Conservation (phyloP, 2,888 invertebrate species). For the Lydus trimaculatus region DNA sequence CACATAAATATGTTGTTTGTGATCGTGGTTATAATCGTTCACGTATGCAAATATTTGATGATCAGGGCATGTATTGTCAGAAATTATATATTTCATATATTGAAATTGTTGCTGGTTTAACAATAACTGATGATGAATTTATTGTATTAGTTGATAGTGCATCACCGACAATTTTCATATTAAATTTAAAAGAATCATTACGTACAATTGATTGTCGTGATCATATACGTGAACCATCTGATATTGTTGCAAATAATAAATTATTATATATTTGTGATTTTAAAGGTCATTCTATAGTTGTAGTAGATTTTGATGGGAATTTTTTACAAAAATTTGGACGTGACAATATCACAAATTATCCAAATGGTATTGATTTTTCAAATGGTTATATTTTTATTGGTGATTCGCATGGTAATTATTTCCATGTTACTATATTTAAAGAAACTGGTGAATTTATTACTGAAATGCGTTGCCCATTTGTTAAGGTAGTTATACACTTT, state of each 20-base stretch:
- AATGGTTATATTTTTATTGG: slow-evolving; percentile 96
- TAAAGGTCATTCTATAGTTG: slow-evolving; percentile 97
- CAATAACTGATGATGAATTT: slow-evolving; percentile 89
- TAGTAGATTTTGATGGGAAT: slow-evolving; percentile 90
- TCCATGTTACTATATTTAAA: slow-evolving; percentile 95
- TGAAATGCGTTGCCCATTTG: slow-evolving; percentile 97
- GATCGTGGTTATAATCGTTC: slow-evolving; percentile 96
- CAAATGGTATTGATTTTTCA: slow-evolving; percentile 97
- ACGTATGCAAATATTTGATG: slow-evolving; percentile 97
- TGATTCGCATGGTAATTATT: slow-evolving; percentile 97
- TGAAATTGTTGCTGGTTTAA: slow-evolving; percentile 92
- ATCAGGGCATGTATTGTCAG: slow-evolving; percentile 92
- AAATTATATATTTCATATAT: slow-evolving; percentile 91
- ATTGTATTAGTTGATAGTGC: slow-evolving; percentile 98
- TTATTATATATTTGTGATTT: slow-evolving; percentile 96
- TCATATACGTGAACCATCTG: slow-evolving; percentile 97
- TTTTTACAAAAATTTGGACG: slow-evolving; percentile 93
- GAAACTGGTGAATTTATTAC: slow-evolving; percentile 85
- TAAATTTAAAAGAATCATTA: slow-evolving; percentile 88
- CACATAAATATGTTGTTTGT: slow-evolving; percentile 92
- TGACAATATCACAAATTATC: slow-evolving; percentile 95
- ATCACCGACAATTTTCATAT: slow-evolving; percentile 94
- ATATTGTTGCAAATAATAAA: slow-evolving; percentile 85
- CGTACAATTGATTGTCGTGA: slow-evolving; percentile 98
- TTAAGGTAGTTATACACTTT: slow-evolving; percentile 83